Evolutionary conservation across 1,140 invertebrate species (phyloP).

Genomic region (Micrasema minimum): DNA sequence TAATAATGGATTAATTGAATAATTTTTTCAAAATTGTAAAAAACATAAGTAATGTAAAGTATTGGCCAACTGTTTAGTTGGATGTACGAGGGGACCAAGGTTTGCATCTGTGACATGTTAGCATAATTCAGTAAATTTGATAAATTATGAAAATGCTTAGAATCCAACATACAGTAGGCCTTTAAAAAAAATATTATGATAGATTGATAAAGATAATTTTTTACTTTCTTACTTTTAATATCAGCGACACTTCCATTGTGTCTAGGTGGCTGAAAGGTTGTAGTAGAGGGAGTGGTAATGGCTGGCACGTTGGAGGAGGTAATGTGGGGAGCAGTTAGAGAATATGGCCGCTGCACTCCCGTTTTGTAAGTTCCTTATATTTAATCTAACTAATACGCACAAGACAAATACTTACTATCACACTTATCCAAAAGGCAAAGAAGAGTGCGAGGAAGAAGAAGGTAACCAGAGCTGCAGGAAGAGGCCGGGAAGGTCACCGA

Average conservation of each 20-base stretch:
- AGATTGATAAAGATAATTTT: no score
- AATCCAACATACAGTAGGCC: no score
- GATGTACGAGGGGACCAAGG: no score
- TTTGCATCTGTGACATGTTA: no score
- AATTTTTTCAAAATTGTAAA: no score
- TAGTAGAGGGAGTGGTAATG: not conserved
- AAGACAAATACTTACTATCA: constrained; percentile 74
- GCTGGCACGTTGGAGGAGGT: not conserved
- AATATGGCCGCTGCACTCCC: constrained; percentile 51
- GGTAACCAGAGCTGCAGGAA: constrained; percentile 87
- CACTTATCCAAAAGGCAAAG: constrained; percentile 85
- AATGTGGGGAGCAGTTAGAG: not conserved
- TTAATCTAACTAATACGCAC: no score
- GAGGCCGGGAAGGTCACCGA: constrained; percentile 84
- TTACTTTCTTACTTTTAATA: constrained; percentile 39
- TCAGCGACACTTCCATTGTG: constrained; percentile 23
- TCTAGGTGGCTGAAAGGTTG: not conserved
- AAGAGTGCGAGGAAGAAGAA: constrained; percentile 83
- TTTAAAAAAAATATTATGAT: no score
- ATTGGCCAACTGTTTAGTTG: no score
- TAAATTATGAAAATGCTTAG: no score
- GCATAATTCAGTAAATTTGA: no score
- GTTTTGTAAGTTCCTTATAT: constrained; percentile 68
- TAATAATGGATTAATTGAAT: no score
- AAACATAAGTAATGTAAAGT: no score